These are phyloP conservation scores for Vesta saturnalis DNA, from an alignment of 2,888 invertebrate species.

Conservation along the genomic window DNA sequence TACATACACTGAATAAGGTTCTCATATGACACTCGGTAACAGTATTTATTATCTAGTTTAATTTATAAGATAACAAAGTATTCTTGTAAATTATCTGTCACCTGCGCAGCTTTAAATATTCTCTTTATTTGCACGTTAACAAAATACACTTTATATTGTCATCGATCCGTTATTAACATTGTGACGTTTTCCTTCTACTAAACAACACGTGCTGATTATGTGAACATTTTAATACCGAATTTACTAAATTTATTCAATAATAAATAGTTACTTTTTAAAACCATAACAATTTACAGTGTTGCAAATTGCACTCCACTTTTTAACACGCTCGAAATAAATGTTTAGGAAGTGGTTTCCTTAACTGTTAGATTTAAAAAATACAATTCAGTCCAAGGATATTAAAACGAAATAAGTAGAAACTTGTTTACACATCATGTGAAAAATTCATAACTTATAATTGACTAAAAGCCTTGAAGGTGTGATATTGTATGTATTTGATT, in stretches of 20 bases:
- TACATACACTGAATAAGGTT: slow-evolving; percentile 1
- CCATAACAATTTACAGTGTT: too few relatives aligned
- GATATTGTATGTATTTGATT: neutral
- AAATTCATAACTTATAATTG: slow-evolving; percentile 5
- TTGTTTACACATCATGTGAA: slow-evolving; percentile 7
- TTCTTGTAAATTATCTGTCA: slow-evolving; percentile 7
- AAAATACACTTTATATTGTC: neutral
- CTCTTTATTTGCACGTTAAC: too few relatives aligned
- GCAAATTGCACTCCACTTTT: neutral
- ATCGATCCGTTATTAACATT: neutral
- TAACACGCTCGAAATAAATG: neutral
- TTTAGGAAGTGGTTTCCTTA: neutral
- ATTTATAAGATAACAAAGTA: neutral
- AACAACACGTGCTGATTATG: neutral
- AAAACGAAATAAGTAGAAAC: neutral
- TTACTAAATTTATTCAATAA: neutral
- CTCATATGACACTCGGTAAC: neutral
- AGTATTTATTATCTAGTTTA: neutral
- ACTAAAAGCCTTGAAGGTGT: slow-evolving; percentile 7
- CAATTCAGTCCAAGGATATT: neutral
- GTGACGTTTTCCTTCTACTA: neutral
- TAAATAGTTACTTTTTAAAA: too few relatives aligned
- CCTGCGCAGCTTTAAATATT: neutral
- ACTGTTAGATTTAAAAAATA: neutral
- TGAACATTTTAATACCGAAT: neutral